Conservation (phyloP, 2,888 invertebrate species). For the Spodoptera exigua region DNA sequence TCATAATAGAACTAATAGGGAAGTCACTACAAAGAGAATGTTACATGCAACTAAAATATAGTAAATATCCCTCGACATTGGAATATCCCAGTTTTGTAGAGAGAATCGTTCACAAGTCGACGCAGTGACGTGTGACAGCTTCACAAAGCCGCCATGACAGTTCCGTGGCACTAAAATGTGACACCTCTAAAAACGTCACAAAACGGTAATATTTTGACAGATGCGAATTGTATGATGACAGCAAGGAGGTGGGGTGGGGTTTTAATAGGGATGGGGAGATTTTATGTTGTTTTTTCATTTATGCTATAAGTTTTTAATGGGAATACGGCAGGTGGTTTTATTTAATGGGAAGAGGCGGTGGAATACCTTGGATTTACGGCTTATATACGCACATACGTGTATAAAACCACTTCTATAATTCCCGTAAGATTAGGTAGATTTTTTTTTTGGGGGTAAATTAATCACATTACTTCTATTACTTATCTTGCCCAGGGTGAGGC, state of each 20-base stretch:
- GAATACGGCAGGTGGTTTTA: no score
- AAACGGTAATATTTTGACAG: conserved; percentile 7
- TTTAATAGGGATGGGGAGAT: neutral
- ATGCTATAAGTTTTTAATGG: no score
- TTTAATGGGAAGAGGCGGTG: no score
- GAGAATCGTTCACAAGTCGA: neutral
- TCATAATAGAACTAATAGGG: no score
- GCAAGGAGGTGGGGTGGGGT: neutral
- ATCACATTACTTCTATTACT: no score
- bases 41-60: neutral
- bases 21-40: neutral
- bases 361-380: no score
- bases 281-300: no score
- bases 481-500: no score
- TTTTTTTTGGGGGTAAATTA: no score
- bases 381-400: no score
- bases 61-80: conserved; percentile 11
- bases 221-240: neutral
- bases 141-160: conserved; percentile 9
- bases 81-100: conserved; percentile 7
- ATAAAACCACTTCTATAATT: no score
- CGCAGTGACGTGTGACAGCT: neutral
- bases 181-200: conserved; percentile 3
- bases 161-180: neutral
- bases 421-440: no score